Evolutionary conservation across 2,797 vertebrate species (phyloP), one percentile per base, ranked within the genome.

Genomic region (Alectoris magna): DNA sequence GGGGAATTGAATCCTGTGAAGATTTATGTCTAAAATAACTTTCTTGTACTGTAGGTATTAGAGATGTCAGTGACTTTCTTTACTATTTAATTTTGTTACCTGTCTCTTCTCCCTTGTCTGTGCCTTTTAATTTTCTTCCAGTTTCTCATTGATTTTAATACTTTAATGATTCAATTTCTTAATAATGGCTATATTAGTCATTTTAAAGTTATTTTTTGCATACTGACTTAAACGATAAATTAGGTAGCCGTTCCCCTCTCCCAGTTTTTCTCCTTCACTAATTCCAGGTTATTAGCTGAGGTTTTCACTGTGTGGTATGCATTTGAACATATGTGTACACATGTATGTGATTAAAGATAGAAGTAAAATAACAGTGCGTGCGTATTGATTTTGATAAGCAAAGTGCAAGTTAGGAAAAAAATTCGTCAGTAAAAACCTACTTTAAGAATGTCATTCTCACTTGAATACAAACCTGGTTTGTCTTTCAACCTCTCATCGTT

Each of bases 151-250:
- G 62, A 83, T 56, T 84, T 87, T 31, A 75, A 48, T 67, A 70
- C 34, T 88, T 88, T 67, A 80, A 31, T 82, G 53, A 77, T 87
- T 96, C 36, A 41, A 38, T 94, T 83, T 80, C 59, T 77, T 90
- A 71, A 27, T 91, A 84, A 81, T 31, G 17, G 60, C 60, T 38
- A 2, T 72, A 78, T 85, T 72, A 79, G 90, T 94, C 44, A 51
- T 64, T 71, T 74, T 44, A 29, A 84, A 82, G 62, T 29, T 88
- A 56, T 44, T 73, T 48, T 73, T 83, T 79, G 19, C 55, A 36
- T 19, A 19, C 14, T 73, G 60, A 78, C 53, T 58, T 72, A 58
- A 91, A 51, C 34, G 58, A 1, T 78, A 75, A 46, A 9, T 75
- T 89, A 63, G 58, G 56, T 60, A 87, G 66, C 6, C 23, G 9